Evolutionary conservation across 2,797 vertebrate genomes (phyloP), one percentile per base, ranked within the genome.

Genomic region (Danio tinwini): DNA sequence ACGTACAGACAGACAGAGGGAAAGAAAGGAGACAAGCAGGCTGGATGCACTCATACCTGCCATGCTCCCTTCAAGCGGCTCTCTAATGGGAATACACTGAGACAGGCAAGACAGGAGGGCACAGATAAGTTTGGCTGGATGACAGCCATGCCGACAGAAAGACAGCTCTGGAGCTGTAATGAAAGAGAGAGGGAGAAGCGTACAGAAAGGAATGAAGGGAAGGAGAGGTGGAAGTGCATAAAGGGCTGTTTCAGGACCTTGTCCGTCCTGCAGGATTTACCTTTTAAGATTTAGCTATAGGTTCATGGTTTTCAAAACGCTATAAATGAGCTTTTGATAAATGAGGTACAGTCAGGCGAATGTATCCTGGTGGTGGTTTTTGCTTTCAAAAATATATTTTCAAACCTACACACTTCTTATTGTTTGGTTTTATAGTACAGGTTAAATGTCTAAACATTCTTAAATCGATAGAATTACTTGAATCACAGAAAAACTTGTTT

Each of bases 71-170:
- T 87, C 86, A 84, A 70, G 58, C 53, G 29, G 75, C 64, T 53
- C 75, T 81, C 84, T 85, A 85, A 84, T 84, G 86, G 86, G 86
- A 87, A 87, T 84, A 74, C 75, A 77, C 45, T 21, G 78, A 81
- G 86, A 87, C 86, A 84, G 80, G 70, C 68, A 58, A 82, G 82
- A 85, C 84, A 85, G 86, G 80, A 82, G 84, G 82, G 81, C 84
- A 84, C 84, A 82, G 80, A 84, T 87, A 83, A 76, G 77, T 82
- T 81, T 85, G 82, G 81, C 76, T 84, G 78, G 78, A 76, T 82
- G 86, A 85, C 82, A 85, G 84, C 77, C 75, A 47, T 79, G 69
- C 82, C 62, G 69, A 82, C 81, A 83, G 76, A 85, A 82, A 80
- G 83, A 86, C 76, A 75, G 80, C 71, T 80, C 74, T 50, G 70